A percentile compares a stretch with the other conserved stretches of the same genome.
Evolutionary conservation across 2,113 vertebrate species (phyloP).

Genomic region (Phyllostomus hastatus): DNA sequence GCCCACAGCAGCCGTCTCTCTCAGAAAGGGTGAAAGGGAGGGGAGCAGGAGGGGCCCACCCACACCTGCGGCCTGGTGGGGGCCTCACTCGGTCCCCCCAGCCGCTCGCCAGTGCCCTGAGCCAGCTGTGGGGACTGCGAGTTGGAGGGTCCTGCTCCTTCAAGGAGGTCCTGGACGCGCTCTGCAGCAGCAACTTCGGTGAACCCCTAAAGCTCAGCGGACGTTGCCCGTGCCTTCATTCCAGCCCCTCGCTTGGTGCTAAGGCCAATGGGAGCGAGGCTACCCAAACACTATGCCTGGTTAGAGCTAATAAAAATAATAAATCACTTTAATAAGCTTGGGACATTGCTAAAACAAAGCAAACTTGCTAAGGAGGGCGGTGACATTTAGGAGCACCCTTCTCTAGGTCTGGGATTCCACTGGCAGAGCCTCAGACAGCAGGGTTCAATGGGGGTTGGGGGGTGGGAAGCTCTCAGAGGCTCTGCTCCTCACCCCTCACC

Average conservation of each 20-base stretch:
- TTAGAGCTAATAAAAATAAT: background rate
- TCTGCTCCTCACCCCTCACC: accelerated
- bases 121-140: conserved; percentile 90
- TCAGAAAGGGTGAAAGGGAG: background rate
- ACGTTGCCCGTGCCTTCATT: background rate
- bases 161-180: conserved; percentile 84
- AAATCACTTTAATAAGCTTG: background rate
- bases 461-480: background rate
- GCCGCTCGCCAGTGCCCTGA: conserved; percentile 79
- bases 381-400: background rate
- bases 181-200: conserved; percentile 89
- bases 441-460: background rate
- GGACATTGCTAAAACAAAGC: background rate
- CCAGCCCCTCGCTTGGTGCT: background rate
- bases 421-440: background rate
- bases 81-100: conserved; percentile 47
- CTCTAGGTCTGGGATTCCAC: background rate
- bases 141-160: conserved; percentile 82
- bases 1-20: background rate
- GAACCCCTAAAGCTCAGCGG: conserved; percentile 54
- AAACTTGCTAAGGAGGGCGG: background rate
- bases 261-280: background rate
- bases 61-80: accelerated
- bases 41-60: background rate
- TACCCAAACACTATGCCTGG: background rate